phyloP scores from a whole-genome alignment of 2,888 invertebrate species.

The Carterocephalus palaemon region DNA sequence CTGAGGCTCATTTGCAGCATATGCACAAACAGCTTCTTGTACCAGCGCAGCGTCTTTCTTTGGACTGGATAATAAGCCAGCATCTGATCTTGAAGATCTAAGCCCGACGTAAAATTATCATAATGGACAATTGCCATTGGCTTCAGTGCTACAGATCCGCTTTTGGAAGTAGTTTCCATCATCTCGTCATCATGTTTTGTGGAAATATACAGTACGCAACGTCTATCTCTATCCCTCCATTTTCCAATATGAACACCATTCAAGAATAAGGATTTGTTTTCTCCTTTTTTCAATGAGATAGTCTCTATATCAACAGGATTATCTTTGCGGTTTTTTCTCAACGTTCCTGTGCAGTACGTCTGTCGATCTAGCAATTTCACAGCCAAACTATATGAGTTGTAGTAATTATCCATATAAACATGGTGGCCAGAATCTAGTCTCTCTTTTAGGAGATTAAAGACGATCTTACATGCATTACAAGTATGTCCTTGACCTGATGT shows the following conservation, averaged over 20 bases:
- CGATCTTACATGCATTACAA: conserved; percentile 37
- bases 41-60: conserved; percentile 30
- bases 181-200: conserved; percentile 30
- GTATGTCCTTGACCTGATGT: conserved; percentile 34
- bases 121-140: conserved; percentile 33
- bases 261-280: conserved; percentile 33
- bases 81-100: conserved; percentile 34
- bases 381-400: conserved; percentile 40
- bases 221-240: conserved; percentile 33
- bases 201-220: conserved; percentile 30
- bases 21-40: conserved; percentile 33
- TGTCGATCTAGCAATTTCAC: conserved; percentile 37
- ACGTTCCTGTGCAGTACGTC: conserved; percentile 50
- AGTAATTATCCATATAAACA: conserved; percentile 45
- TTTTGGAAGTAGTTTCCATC: conserved; percentile 26
- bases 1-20: conserved; percentile 28
- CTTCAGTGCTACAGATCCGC: conserved; percentile 26
- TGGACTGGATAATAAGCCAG: conserved; percentile 31
- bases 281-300: conserved; percentile 32
- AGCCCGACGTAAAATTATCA: conserved; percentile 32
- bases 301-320: conserved; percentile 33
- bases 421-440: conserved; percentile 38
- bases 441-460: conserved; percentile 40
- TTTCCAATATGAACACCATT: conserved; percentile 37
- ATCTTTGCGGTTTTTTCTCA: conserved; percentile 37